Evolutionary conservation across 35 echinoderm and acorn worm genomes (phyloP).

Genomic region (Apostichopus japonicus): DNA sequence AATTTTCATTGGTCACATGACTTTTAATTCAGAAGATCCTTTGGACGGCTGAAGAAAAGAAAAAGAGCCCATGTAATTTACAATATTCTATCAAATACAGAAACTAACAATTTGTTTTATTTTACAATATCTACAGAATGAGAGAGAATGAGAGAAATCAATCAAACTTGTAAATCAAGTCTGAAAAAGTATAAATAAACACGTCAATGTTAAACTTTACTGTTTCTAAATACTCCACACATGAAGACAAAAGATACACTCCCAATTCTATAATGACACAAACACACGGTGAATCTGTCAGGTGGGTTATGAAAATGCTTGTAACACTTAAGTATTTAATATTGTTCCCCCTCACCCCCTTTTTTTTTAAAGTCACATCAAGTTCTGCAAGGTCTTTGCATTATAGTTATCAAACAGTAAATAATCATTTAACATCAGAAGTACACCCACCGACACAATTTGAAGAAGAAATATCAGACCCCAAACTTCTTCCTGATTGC

Average conservation of each 20-base stretch:
- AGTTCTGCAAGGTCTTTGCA: too few relatives aligned
- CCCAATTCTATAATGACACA: too few relatives aligned
- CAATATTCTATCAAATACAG: neutral
- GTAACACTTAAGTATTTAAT: too few relatives aligned
- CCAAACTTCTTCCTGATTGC: too few relatives aligned
- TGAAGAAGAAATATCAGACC: too few relatives aligned
- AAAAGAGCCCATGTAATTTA: neutral
- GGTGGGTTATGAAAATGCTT: too few relatives aligned
- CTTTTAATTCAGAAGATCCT: neutral
- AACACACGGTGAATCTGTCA: too few relatives aligned
- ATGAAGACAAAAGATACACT: neutral
- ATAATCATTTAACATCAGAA: too few relatives aligned
- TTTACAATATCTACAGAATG: neutral
- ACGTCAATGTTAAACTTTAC: neutral
- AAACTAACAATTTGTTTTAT: neutral
- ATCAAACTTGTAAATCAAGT: neutral
- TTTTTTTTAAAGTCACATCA: too few relatives aligned
- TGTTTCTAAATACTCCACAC: conserved; percentile 1
- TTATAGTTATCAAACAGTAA: too few relatives aligned
- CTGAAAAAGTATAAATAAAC: neutral
- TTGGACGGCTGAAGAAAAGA: neutral
- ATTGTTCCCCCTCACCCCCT: too few relatives aligned
- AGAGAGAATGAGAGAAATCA: neutral
- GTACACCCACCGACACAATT: too few relatives aligned
- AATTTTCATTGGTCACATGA: neutral